Evolutionary conservation across 92 coral and sea anemone species (phyloP).

Genomic region (Galaxea fascicularis): DNA sequence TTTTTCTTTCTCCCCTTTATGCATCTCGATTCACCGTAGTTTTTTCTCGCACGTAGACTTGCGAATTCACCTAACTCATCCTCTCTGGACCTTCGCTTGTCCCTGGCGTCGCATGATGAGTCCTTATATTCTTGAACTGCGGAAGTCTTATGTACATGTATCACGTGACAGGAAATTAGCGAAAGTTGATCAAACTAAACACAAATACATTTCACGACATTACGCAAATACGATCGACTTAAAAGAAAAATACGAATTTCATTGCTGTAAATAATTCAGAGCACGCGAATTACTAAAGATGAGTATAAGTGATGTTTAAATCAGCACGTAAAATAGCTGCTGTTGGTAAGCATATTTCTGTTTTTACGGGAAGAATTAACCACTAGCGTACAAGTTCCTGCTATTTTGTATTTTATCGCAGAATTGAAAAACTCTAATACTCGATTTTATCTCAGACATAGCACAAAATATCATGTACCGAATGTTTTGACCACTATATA

Average conservation of each 20-base stretch:
- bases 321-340: background rate
- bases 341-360: background rate
- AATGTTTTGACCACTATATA: too few species aligned
- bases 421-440: background rate
- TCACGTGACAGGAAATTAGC: constrained; percentile 39
- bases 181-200: too few species aligned
- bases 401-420: background rate
- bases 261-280: background rate
- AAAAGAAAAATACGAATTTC: too few species aligned
- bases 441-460: background rate
- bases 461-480: background rate
- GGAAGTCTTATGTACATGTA: background rate
- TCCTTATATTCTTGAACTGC: background rate
- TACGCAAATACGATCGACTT: too few species aligned
- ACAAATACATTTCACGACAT: background rate
- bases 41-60: background rate
- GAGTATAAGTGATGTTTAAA: background rate
- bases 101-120: constrained; percentile 1
- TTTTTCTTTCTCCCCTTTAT: constrained; percentile 35
- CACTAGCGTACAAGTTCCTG: background rate
- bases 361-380: background rate
- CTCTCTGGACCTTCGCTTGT: background rate
- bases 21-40: constrained; percentile 13
- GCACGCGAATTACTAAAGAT: too few species aligned
- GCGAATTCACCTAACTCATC: constrained; percentile 25